Evolutionary conservation across 2,888 invertebrate genomes (phyloP), one percentile per base, ranked within the genome.

Genomic region (Caradrina clavipalpis): DNA sequence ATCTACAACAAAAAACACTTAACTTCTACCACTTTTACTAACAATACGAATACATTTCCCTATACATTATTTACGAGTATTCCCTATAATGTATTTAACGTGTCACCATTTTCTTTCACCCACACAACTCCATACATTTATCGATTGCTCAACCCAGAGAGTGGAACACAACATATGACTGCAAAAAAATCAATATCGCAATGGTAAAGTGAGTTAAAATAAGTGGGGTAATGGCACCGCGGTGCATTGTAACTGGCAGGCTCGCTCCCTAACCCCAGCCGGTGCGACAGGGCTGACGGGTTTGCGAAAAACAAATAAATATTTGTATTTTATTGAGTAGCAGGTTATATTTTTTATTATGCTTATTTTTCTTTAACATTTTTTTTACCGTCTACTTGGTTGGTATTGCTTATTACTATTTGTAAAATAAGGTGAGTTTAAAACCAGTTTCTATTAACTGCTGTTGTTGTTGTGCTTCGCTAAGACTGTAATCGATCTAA

Each of bases 131-230:
- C 45, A 51, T 62, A 62, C 42, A 39, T 67, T 55, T 68, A 83
- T 82, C 60, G 84, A 82, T 82, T 75, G 3, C 10, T 55, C 2
- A 68, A 64, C 45, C 26, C 21, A 79, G 76, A 58, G 35, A 74
- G 65, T 47, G 75, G 60, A 78, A 78, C 72, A 76, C 69, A 88
- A 83, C 90, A 91, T 89, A 87, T 90, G 92, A 91, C 86, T 87
- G 88, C 78, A 87, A 92, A 93, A 93, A 93, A 94, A 95, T 95
- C 95, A 89, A 95, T 95, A 94, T 86, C 82, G 88, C 88, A 88
- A 91, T 93, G 92, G 93, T 93, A 87, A 89, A 88, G 86, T 85
- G 87, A 88, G 92, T 93, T 89, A 86, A 89, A 92, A 92, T 93
- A 94, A 94, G 91, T 95, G 91, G 94, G 94, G 94, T 94, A 94